A percentile compares a stretch with the other conserved stretches of the same genome.
These are phyloP conservation scores for Ivindomyrus marchei DNA, from an alignment of 2,113 vertebrate species.

Conservation along the genomic window DNA sequence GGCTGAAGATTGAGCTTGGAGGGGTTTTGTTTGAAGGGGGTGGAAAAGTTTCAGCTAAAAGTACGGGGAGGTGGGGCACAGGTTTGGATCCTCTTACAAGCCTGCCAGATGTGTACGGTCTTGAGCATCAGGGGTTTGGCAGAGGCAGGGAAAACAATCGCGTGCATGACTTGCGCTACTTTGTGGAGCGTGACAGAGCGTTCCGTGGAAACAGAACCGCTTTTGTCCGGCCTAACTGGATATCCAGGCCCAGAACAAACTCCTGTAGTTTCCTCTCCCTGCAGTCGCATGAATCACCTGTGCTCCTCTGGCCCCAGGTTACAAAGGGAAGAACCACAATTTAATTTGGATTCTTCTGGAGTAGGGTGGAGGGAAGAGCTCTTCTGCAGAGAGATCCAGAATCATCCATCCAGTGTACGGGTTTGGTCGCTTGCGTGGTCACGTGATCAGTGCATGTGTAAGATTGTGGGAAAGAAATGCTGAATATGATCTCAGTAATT, in stretches of 20 bases:
- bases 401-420: not conserved
- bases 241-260: not conserved
- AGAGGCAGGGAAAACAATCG: not conserved
- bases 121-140: not conserved
- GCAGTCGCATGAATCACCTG: not conserved
- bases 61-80: not conserved
- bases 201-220: not conserved
- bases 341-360: not conserved
- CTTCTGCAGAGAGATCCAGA: not conserved
- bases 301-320: not conserved
- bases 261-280: not conserved
- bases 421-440: not conserved
- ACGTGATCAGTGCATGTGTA: not conserved
- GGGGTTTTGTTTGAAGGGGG: not conserved
- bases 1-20: not conserved
- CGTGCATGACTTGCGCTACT: not conserved
- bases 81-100: constrained; percentile 4
- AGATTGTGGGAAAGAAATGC: not conserved
- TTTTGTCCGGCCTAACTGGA: not conserved
- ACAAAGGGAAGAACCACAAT: not conserved
- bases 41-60: not conserved
- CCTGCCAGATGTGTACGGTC: not conserved
- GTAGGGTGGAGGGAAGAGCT: not conserved
- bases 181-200: not conserved
- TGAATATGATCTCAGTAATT: not conserved